Conservation (phyloP, 1,140 invertebrate species). For the Ectropis grisescens region DNA sequence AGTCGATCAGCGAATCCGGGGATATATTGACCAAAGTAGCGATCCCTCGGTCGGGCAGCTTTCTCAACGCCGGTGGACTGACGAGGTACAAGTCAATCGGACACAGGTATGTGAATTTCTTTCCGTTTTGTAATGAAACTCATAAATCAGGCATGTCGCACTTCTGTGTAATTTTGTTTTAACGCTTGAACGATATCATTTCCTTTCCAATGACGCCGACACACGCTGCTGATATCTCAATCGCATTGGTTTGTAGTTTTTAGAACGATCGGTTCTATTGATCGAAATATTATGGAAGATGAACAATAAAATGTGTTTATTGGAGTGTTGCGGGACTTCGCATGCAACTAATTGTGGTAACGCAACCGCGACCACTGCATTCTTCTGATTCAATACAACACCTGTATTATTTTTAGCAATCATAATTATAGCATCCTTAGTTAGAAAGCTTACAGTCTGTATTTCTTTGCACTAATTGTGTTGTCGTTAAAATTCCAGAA, state of each 20-base stretch:
- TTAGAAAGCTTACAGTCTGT: too few relatives aligned
- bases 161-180: conserved; percentile 10
- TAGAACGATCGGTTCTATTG: conserved; percentile 18
- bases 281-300: conserved; percentile 28
- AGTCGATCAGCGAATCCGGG: conserved; percentile 70
- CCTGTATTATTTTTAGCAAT: conserved; percentile 22
- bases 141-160: conserved; percentile 8
- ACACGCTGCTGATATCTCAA: conserved; percentile 12
- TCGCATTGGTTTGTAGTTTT: conserved; percentile 7
- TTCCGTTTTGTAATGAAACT: conserved; percentile 8
- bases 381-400: conserved; percentile 41
- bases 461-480: too few relatives aligned
- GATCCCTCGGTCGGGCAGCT: conserved; percentile 85
- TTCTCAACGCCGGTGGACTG: conserved; percentile 81
- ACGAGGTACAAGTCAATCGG: conserved; percentile 77
- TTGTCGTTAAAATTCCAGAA: conserved; percentile 64
- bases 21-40: conserved; percentile 88
- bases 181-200: conserved; percentile 18
- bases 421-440: conserved; percentile 2
- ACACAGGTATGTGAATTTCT: conserved; percentile 62
- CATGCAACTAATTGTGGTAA: conserved; percentile 49
- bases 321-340: conserved; percentile 47
- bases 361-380: conserved; percentile 47
- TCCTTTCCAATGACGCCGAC: conserved; percentile 14
- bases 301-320: conserved; percentile 34